Base-by-base conservation (phyloP, 1,140 invertebrate species). In the Cepaea nemoralis region DNA sequence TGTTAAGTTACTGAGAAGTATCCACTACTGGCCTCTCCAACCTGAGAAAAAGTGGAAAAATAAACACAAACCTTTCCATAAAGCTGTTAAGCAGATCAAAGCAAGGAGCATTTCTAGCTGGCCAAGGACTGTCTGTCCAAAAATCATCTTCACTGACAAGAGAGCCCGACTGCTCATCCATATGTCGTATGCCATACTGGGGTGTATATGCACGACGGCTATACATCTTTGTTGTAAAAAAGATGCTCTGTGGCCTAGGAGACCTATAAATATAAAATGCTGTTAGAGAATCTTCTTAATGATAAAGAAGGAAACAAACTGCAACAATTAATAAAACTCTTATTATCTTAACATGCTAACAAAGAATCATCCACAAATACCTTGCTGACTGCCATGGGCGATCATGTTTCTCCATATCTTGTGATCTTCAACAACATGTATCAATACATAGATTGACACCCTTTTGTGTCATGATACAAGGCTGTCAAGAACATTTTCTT, bases 41-140 rank as follows among this genome's bases (percentile, higher is more conserved):
- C 27, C 5, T 16, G 27, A 75, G 16, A 45, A 59, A 33, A 76
- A 50, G 45, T 1, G 3, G n/a, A 3, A 55, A 55, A 22, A 14
- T 22, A 55, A 55, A 19, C 16, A 31, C 59, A 63, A 31, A 63
- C 91, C 91, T 90, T 83, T 92, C 91, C 90, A 92, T 92, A 79
- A 92, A 91, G 73, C 83, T 88, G 84, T 92, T 92, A 16, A 92
- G 86, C 5, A 88, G 81, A 71, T 90, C 87, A 87, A 92, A 92
- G 63, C 89, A 90, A 14, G 88, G 85, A 45, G 91, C 89, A 86
- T 91, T 92, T 42, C 91, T 83, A 5, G 89, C 86, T 12, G 91
- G 91, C 91, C 91, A 92, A 24, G 90, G 89, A 76, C 90, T 91
- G 69, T 91, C 86, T 63, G 85, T 88, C 86, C 87, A 90, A 24